phyloP scores from a whole-genome alignment of 2,113 vertebrate species.

The human (Homo sapiens) region GRCh38 chr1:93766501-93767000 shows the following conservation, averaged over 20 bases:
- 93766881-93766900: constrained; percentile 41
- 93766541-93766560: not conserved
- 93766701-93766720: constrained; percentile 51
- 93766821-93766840: constrained; percentile 46
- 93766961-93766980: not conserved
- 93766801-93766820: constrained; percentile 48
- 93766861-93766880: constrained; percentile 60
- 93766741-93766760: constrained; percentile 42
- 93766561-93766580: not conserved
- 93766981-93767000: not conserved
- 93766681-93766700: constrained; percentile 15
- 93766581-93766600: not conserved
- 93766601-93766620: not conserved
- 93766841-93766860: constrained; percentile 49
- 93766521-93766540: not conserved
- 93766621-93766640: not conserved
- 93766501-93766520: not conserved
- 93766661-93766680: not conserved
- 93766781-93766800: constrained; percentile 65
- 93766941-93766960: not conserved
- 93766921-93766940: not conserved
- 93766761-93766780: constrained; percentile 57
- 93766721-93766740: constrained; percentile 35
- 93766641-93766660: not conserved
- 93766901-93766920: constrained; percentile 5